These are phyloP conservation scores for Hemiscyllium ocellatum DNA, from an alignment of 2,113 vertebrate species.

Conservation along the genomic window DNA sequence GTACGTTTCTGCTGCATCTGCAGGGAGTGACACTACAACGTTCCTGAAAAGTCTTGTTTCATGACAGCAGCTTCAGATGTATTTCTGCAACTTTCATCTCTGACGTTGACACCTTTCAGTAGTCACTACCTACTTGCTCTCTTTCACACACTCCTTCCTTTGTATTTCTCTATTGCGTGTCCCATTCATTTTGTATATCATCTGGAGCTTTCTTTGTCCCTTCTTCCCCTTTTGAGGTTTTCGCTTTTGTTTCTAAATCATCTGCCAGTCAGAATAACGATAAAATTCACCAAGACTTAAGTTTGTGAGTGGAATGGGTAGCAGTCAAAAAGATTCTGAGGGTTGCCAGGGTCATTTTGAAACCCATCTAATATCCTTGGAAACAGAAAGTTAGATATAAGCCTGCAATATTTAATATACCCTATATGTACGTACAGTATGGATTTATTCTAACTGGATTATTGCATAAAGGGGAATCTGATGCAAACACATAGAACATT, in stretches of 20 bases:
- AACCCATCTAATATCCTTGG: not conserved
- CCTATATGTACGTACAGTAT: not conserved
- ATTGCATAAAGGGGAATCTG: not conserved
- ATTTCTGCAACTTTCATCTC: not conserved
- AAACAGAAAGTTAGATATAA: not conserved
- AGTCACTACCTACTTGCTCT: not conserved
- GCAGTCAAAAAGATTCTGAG: not conserved
- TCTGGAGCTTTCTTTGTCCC: not conserved
- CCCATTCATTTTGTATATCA: not conserved
- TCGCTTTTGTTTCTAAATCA: not conserved
- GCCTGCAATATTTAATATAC: not conserved
- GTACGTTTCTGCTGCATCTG: not conserved
- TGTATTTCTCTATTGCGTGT: not conserved
- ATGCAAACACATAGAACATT: not conserved
- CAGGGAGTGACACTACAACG: not conserved
- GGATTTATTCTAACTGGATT: not conserved
- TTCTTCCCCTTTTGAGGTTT: not conserved
- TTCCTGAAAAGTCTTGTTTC: not conserved
- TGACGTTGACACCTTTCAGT: no score
- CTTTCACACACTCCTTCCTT: not conserved
- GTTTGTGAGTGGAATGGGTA: not conserved
- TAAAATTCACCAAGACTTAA: not conserved
- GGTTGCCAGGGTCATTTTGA: not conserved
- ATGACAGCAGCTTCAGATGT: not conserved
- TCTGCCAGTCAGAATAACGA: not conserved